Conservation (phyloP, 2,888 invertebrate species). For the Pristionchus fissidentatus region DNA sequence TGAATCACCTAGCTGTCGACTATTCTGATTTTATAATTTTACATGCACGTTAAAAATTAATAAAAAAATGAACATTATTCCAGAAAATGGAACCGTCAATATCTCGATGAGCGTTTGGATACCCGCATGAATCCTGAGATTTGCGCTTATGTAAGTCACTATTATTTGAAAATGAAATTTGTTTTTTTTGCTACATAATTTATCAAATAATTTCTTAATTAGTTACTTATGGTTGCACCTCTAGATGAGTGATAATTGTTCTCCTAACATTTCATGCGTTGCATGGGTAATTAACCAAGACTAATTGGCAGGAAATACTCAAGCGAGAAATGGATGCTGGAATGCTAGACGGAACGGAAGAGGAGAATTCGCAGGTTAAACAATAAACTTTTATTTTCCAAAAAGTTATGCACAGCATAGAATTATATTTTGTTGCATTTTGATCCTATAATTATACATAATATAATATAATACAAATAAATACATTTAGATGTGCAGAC, state of each 20-base stretch:
- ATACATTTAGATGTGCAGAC: not conserved
- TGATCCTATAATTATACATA: not conserved
- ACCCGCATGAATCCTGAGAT: not conserved
- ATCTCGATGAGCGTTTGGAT: constrained; percentile 17
- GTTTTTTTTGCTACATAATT: too few relatives aligned
- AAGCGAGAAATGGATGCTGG: constrained; percentile 38
- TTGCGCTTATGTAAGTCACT: constrained; percentile 31
- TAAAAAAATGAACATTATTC: not conserved
- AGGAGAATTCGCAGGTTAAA: not conserved
- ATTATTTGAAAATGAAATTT: too few relatives aligned
- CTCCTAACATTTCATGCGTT: too few relatives aligned
- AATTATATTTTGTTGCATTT: too few relatives aligned
- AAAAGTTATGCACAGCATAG: too few relatives aligned
- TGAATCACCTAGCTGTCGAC: too few relatives aligned
- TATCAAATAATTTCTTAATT: too few relatives aligned
- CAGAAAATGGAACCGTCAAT: constrained; percentile 41
- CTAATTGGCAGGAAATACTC: constrained; percentile 38
- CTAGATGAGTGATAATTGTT: too few relatives aligned
- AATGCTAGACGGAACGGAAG: constrained; percentile 24
- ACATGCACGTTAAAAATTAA: not conserved
- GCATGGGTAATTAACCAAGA: too few relatives aligned
- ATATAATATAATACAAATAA: not conserved
- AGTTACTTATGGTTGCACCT: too few relatives aligned
- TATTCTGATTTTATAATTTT: too few relatives aligned
- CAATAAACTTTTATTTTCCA: not conserved